Base-by-base conservation (phyloP, 1,140 invertebrate species). In the Diabrotica undecimpunctata region DNA sequence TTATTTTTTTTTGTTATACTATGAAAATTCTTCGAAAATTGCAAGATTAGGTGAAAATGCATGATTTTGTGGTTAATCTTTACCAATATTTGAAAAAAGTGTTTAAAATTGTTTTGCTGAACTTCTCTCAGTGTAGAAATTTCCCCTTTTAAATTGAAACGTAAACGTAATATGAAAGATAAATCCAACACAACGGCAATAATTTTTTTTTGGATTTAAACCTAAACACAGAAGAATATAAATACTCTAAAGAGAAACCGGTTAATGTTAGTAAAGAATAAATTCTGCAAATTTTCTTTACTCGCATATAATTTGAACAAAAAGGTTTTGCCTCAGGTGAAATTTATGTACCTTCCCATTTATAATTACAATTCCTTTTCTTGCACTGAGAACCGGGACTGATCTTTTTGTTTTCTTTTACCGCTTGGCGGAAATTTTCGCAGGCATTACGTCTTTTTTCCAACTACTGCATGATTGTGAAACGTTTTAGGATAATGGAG, bases 321-420 rank as follows among this genome's bases (percentile, higher is more conserved):
- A 57, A 38, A 57, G 13, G 55, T 57, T 12, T 12, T 57, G 12
- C 36, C 55, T 37, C 55, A 25, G 25, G 55, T 25, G 11, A 38
- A 57, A 57, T 57, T 57, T 57, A 57, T 37, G 36, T 57, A 57
- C 35, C 55, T 57, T 38, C 55, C 55, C 55, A 57, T 57, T 57
- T 37, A 57, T 57, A 57, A 57, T 57, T 41, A 12, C 55, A 36
- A 57, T 57, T 57, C 55, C 37, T 36, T 57, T 57, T 37, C 35
- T 36, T 57, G 55, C 5, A 57, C 36, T 38, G 10, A 36, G 5
- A 10, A 46, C 25, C 8, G 7, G 37, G 37, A 36, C 25, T 57
- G 55, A 11, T 54, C 53, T 54, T 25, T 13, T 37, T 37, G 12
- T 25, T 57, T 38, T 57, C 25, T 57, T n/a, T 57, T 57, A 5